phyloP scores from a whole-genome alignment of 2,797 vertebrate species.

The Sebastiscus tertius region DNA sequence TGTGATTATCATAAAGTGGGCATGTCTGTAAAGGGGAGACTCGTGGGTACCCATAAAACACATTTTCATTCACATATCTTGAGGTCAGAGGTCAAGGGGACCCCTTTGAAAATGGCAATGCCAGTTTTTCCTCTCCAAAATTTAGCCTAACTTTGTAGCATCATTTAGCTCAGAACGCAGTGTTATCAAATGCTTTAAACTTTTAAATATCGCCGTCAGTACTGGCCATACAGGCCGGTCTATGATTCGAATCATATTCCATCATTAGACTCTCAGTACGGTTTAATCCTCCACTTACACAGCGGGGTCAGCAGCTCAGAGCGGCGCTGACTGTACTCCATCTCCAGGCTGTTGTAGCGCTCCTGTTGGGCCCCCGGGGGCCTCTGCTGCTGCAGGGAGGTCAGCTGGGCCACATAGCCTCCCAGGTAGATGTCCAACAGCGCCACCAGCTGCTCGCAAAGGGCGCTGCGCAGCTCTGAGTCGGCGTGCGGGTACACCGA shows the following conservation, averaged over 20 bases:
- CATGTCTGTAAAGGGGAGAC: too few species aligned
- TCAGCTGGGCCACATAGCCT: constrained; percentile 91
- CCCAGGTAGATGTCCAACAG: constrained; percentile 90
- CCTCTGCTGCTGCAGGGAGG: constrained; percentile 84
- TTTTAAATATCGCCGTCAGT: not conserved
- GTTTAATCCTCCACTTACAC: constrained; percentile 80
- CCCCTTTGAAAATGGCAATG: too few species aligned
- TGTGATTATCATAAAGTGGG: too few species aligned
- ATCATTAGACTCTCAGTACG: not conserved
- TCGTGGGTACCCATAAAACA: too few species aligned
- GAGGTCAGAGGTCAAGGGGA: too few species aligned
- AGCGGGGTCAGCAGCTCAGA: constrained; percentile 88
- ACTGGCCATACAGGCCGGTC: not conserved
- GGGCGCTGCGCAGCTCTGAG: constrained; percentile 84
- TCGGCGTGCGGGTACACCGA: constrained; percentile 90
- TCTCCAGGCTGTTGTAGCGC: constrained; percentile 88
- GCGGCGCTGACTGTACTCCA: constrained; percentile 92
- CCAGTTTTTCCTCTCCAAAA: too few species aligned
- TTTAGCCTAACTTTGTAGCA: too few species aligned
- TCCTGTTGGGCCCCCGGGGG: constrained; percentile 81
- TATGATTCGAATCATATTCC: not conserved
- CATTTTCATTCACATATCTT: too few species aligned
- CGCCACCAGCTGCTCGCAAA: constrained; percentile 92
- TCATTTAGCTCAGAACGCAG: too few species aligned
- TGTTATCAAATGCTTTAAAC: not conserved